These are phyloP conservation scores for Prunella strophiata DNA, from an alignment of 2,797 vertebrate species.

Conservation along the genomic window DNA sequence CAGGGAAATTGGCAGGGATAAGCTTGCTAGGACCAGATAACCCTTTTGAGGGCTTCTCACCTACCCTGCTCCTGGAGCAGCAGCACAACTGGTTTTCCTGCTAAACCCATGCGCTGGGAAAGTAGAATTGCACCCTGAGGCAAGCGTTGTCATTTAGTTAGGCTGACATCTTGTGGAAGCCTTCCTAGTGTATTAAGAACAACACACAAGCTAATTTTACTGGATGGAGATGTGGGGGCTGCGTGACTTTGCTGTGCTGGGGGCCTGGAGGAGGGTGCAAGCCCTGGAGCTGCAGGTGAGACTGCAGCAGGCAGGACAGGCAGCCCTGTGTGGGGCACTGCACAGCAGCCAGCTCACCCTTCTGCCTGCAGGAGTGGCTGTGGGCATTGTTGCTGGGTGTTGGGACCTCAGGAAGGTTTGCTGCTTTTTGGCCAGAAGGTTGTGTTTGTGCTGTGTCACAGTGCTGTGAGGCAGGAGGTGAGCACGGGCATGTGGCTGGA, in stretches of 20 bases:
- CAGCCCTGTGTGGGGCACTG: accelerated
- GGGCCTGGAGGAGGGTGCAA: neutral
- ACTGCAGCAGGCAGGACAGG: accelerated
- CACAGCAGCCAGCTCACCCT: neutral
- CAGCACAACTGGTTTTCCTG: neutral
- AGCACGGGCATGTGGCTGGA: neutral
- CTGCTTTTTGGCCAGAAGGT: neutral
- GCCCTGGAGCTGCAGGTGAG: neutral
- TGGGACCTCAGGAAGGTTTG: accelerated
- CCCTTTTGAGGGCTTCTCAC: neutral
- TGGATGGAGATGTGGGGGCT: neutral
- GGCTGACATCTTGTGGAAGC: constrained; percentile 72
- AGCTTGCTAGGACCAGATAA: neutral
- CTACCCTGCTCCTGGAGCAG: neutral
- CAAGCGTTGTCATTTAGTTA: constrained; percentile 49
- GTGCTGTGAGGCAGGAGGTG: neutral
- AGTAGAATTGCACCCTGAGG: constrained; percentile 29
- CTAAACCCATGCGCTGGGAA: neutral
- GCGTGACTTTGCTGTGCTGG: neutral
- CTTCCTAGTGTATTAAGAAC: constrained; percentile 46
- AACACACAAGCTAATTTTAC: constrained; percentile 4
- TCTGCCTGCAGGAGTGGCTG: neutral
- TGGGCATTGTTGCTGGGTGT: accelerated
- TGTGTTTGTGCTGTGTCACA: neutral
- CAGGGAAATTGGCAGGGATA: neutral